phyloP scores from a whole-genome alignment of 2,797 vertebrate species.

The Podarcis lilfordi region DNA sequence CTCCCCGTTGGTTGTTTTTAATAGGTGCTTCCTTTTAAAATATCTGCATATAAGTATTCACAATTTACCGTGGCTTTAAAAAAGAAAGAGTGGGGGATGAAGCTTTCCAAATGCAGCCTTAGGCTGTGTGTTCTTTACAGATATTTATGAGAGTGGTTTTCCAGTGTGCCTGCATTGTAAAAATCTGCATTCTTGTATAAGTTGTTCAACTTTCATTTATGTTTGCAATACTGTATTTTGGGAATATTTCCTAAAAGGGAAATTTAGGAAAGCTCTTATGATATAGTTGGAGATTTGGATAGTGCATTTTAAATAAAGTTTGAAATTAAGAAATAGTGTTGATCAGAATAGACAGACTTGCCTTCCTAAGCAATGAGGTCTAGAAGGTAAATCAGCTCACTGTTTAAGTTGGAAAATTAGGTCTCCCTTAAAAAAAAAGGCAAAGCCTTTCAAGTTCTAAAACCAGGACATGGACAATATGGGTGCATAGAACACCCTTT shows the following conservation, averaged over 20 bases:
- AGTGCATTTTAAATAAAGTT: background rate
- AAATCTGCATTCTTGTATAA: slow-evolving; percentile 30
- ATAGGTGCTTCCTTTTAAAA: background rate
- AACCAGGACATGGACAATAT: background rate
- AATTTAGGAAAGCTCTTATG: background rate
- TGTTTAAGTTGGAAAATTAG: background rate
- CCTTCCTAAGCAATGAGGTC: slow-evolving; percentile 20
- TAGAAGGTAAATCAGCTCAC: background rate
- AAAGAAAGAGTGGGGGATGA: background rate
- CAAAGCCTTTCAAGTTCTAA: background rate
- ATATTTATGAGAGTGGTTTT: slow-evolving; percentile 14
- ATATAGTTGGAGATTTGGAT: slow-evolving; percentile 16
- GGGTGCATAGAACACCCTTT: background rate
- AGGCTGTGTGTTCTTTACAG: slow-evolving; percentile 22
- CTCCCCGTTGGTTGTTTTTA: background rate
- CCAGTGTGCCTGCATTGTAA: background rate
- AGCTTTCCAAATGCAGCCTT: slow-evolving; percentile 10
- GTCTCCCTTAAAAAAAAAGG: background rate
- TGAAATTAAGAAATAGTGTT: slow-evolving; percentile 15
- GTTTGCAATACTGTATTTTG: background rate
- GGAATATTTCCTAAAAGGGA: slow-evolving; percentile 1
- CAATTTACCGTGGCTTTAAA: background rate
- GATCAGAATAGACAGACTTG: background rate
- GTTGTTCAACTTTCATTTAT: slow-evolving; percentile 25
- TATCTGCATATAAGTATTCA: background rate